These are phyloP conservation scores for Diadegma fenestrale DNA, from an alignment of 2,888 invertebrate genomes.

Conservation along the genomic window DNA sequence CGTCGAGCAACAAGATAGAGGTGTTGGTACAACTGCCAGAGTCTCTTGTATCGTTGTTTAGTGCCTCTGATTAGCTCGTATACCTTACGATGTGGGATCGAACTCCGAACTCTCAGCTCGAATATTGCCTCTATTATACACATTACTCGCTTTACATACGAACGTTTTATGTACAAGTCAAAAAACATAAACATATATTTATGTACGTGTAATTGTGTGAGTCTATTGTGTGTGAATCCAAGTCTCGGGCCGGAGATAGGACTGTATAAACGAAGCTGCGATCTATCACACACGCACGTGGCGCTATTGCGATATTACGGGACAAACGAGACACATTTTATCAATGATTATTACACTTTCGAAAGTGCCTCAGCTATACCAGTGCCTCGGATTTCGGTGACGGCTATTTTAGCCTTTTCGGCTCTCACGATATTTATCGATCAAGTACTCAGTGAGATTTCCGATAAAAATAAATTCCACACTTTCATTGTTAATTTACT, in stretches of 20 bases:
- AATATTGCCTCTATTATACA: constrained; percentile 56
- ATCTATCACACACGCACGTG: constrained; percentile 40
- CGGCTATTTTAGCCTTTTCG: background rate
- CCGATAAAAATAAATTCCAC: background rate
- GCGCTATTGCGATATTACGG: constrained; percentile 36
- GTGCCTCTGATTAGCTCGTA: constrained; percentile 82
- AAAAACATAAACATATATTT: background rate
- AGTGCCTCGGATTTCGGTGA: background rate
- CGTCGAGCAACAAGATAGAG: constrained; percentile 80
- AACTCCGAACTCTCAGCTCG: constrained; percentile 68
- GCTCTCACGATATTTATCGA: background rate
- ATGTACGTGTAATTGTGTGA: background rate
- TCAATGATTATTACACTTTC: constrained; percentile 33
- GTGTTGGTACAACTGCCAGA: constrained; percentile 77
- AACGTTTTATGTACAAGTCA: constrained; percentile 19
- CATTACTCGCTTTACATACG: constrained; percentile 12
- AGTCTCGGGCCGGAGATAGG: constrained; percentile 42
- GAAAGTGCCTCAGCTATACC: background rate
- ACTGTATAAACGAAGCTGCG: constrained; percentile 42
- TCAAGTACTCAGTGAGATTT: background rate
- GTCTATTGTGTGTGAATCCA: constrained; percentile 4
- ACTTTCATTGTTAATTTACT: background rate
- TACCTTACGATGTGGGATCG: constrained; percentile 70
- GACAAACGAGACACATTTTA: constrained; percentile 46
- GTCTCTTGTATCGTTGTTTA: constrained; percentile 82